Evolutionary conservation across 1,140 invertebrate species (phyloP).

Genomic region (Oncopodura yosiiana): DNA sequence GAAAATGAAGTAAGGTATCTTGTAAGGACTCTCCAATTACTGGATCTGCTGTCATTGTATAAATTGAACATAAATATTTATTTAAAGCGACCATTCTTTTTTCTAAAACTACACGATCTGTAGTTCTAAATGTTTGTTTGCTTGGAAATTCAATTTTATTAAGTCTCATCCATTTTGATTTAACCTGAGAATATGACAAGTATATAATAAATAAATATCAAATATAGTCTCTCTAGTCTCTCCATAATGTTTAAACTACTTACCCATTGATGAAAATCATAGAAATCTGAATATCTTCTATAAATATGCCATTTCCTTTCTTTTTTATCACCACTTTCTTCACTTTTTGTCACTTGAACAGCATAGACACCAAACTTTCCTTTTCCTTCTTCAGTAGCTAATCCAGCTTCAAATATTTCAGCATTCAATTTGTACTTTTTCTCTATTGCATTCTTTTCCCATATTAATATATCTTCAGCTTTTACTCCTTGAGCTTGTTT

Average conservation of each 20-base stretch:
- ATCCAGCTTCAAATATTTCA: slow-evolving; percentile 37
- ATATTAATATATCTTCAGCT: slow-evolving; percentile 19
- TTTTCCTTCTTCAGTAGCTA: slow-evolving; percentile 55
- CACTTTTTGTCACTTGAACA: slow-evolving; percentile 61
- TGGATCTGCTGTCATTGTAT: slow-evolving; percentile 27
- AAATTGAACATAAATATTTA: slow-evolving; percentile 57
- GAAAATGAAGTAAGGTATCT: slow-evolving; percentile 60
- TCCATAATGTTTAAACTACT: slow-evolving; percentile 35
- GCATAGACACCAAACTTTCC: slow-evolving; percentile 80
- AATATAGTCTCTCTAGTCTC: neutral
- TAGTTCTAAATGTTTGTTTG: slow-evolving; percentile 90
- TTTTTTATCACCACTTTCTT: slow-evolving; percentile 35
- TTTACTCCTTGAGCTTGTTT: slow-evolving; percentile 8
- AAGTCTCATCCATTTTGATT: slow-evolving; percentile 43
- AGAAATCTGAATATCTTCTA: slow-evolving; percentile 80
- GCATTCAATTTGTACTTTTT: slow-evolving; percentile 33
- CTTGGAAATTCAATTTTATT: slow-evolving; percentile 72
- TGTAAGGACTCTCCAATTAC: slow-evolving; percentile 43
- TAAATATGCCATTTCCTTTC: slow-evolving; percentile 71
- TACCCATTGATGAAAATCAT: slow-evolving; percentile 41
- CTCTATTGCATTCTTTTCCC: slow-evolving; percentile 23
- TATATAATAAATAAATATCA: neutral
- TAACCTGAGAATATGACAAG: too few relatives aligned
- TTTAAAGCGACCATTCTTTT: slow-evolving; percentile 75
- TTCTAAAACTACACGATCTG: slow-evolving; percentile 75